Base-by-base conservation (phyloP, 1,140 invertebrate genomes). In the Nylanderia fulva region DNA sequence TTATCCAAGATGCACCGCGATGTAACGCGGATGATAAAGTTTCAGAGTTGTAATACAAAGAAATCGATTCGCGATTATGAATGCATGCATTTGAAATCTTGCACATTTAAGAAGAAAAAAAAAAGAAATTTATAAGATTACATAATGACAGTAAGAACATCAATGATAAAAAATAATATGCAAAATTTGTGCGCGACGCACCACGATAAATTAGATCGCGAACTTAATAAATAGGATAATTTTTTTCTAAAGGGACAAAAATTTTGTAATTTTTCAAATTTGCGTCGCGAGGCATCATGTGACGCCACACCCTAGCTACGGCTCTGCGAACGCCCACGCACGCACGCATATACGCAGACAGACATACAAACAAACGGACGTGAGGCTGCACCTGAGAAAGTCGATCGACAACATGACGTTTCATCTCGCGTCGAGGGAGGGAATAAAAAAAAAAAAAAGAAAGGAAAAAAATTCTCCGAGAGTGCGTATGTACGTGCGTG, bases 341-440 rank as follows among this genome's bases (percentile, higher is more conserved):
- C 45, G 64, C 18, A 68, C 29, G 45, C 77, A 88, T 86, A 71
- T 84, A 82, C 54, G 71, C 18, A 72, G 0, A 8, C 39, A 42
- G 39, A 9, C 29, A 29, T 7, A 18, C 24, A 33, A 9, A 71
- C 21, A 88, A 86, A 77, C 85, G 91, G 88, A 94, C 92, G 93
- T 13, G 24, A 11, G 36, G 64, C 71, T 71, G 77, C 66, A 82
- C 77, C 77, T 82, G 77, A 82, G 66, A 82, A 72, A 82, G 52
- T 82, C 66, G 66, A 36, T 36, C 33, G 33, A 36, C 45, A 45
- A 56, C 15, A 48, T 18, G 48, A 56, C 8, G 77, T 48, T 18
- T 5, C 45, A 48, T 48, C 45, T 48, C 45, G 45, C 45, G 15
- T 15, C 42, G 42, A 13, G 15, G 15, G 4, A 15, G 45, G 4